Evolutionary conservation across 2,113 vertebrate species (phyloP), one percentile per base, ranked within the genome.

Genomic region (Eira barbara): DNA sequence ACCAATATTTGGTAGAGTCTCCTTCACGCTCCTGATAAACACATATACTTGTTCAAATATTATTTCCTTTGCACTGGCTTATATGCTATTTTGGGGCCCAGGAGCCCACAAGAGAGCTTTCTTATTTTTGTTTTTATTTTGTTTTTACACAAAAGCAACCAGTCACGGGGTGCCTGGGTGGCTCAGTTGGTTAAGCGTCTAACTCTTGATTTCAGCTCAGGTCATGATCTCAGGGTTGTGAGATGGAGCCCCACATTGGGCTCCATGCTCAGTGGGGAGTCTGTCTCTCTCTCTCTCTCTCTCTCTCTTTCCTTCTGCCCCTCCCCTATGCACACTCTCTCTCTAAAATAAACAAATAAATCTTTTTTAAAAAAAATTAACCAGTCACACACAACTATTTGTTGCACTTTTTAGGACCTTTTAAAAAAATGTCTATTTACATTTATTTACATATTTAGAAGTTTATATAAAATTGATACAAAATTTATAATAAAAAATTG

Each of bases 401-500:
- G 9, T 79, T 79, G 29, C 9, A 79, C 76, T 20, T 79, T 79
- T 49, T 20, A 52, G 29, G 9, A 47, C 29, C 4, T 65, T 65
- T 31, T 7, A 31, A 14, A 65, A 65, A 65, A 65, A 31, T 31
- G 29, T 15, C 25, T 65, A 65, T 65, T 65, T 31, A 34, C 69
- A 95, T 76, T 78, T n/a, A 96, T 9, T 67, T 86, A 91, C 36
- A 92, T 97, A 92, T 97, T 89, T 86, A 95, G 25, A 92, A 17
- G n/a, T 49, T 10, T n/a, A 34, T 3, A 3, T 4, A 0, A 31
- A 14, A 29, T 1, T 11, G 45, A 57, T 25, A 36, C 5, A 55
- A 29, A 25, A 45, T 25, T 45, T 89, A 34, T 13, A 45, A 45
- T 23, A 63, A 89, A 73, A 49, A 52, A 29, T 31, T 34, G 45